Evolutionary conservation across 1,140 invertebrate species (phyloP).

Genomic region (Pseudachorutes palmiensis): DNA sequence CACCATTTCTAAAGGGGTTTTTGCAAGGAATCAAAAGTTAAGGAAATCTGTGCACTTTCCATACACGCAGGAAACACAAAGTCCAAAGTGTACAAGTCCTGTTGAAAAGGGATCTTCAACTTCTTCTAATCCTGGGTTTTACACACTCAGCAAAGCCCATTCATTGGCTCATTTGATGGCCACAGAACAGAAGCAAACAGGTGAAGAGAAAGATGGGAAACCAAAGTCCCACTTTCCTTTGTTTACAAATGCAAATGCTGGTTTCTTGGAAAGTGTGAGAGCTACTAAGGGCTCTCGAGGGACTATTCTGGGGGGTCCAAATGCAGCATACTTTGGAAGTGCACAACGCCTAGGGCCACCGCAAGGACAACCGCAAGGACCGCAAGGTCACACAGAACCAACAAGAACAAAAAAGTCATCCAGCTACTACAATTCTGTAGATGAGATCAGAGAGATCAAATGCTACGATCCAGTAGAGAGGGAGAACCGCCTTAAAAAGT

Average conservation of each 20-base stretch:
- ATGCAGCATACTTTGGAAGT: constrained; percentile 76
- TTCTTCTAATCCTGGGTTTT: constrained; percentile 30
- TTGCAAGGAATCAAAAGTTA: constrained; percentile 33
- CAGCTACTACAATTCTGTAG: neutral
- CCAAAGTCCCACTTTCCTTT: constrained; percentile 22
- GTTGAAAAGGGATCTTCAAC: neutral
- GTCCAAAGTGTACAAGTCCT: neutral
- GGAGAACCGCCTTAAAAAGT: constrained; percentile 16
- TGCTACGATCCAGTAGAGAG: neutral
- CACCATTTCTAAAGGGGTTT: constrained; percentile 53
- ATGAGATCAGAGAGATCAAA: neutral
- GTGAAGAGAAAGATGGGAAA: neutral
- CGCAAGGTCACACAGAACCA: neutral
- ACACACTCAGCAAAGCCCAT: constrained; percentile 35
- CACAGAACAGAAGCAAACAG: neutral
- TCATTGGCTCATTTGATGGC: constrained; percentile 32
- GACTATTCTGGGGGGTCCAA: constrained; percentile 56
- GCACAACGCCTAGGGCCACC: constrained; percentile 51
- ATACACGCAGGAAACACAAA: constrained; percentile 13
- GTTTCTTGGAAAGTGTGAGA: constrained; percentile 27
- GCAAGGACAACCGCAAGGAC: neutral
- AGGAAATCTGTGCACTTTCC: constrained; percentile 38
- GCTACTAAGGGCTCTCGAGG: constrained; percentile 9
- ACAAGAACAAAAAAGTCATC: neutral
- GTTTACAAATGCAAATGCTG: constrained; percentile 22